These are phyloP conservation scores for Arothron firmamentum DNA, from an alignment of 2,113 vertebrate genomes.

Conservation along the genomic window DNA sequence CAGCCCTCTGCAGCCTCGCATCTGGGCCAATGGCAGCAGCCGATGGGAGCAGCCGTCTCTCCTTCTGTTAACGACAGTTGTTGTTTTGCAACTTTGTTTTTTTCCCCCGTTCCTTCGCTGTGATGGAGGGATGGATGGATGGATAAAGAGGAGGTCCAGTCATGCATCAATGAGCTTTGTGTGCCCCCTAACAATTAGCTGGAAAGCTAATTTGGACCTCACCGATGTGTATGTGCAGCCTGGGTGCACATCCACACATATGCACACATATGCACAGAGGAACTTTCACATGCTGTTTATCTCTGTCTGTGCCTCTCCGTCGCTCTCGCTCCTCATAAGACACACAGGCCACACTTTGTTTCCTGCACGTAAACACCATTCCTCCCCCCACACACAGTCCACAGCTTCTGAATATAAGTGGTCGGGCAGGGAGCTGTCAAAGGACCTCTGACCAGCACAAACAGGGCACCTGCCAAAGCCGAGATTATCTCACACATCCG, in stretches of 20 bases:
- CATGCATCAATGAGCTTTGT: constrained; percentile 61
- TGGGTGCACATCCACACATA: constrained; percentile 1
- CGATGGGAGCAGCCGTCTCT: constrained; percentile 33
- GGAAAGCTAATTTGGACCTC: constrained; percentile 56
- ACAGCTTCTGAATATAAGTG: constrained; percentile 52
- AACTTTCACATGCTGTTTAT: constrained; percentile 32
- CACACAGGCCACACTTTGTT: constrained; percentile 43
- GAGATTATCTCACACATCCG: constrained; percentile 9
- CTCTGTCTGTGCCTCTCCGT: constrained; percentile 16
- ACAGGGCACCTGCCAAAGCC: constrained; percentile 53
- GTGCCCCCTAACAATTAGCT: constrained; percentile 48
- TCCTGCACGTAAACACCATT: constrained; percentile 40
- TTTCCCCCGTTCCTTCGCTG: constrained; percentile 32
- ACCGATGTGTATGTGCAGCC: constrained; percentile 14
- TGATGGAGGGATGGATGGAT: constrained; percentile 65
- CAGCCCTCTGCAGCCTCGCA: constrained; percentile 15
- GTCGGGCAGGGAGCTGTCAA: constrained; percentile 43
- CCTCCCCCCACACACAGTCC: constrained; percentile 10
- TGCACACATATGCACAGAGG: constrained; percentile 8
- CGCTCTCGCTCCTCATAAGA: constrained; percentile 8
- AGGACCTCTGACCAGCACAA: constrained; percentile 36
- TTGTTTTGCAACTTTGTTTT: constrained; percentile 73
- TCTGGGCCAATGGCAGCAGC: constrained; percentile 50
- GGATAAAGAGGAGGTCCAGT: constrained; percentile 65
- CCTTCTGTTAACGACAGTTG: constrained; percentile 67